A percentile compares a stretch with the other conserved stretches of the same genome.
Conservation (phyloP, 2,888 invertebrate species). For the Tenthredo notha region DNA sequence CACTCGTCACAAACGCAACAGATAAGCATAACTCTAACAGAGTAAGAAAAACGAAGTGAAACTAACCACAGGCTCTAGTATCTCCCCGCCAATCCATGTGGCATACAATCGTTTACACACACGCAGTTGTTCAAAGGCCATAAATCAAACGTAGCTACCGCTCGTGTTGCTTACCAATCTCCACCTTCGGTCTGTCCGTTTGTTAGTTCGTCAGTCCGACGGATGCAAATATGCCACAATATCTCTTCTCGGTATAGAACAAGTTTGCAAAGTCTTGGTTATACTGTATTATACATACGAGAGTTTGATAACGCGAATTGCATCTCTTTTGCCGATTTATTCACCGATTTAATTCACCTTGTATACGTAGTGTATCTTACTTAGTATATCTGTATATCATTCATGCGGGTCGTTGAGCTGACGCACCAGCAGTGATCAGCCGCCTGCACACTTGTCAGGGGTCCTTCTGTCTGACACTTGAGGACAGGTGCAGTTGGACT, state of each 20-base stretch:
- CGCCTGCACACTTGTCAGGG: conserved; percentile 34
- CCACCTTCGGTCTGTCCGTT: not conserved
- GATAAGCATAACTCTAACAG: conserved; percentile 35
- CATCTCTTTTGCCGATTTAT: not conserved
- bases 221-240: conserved; percentile 59
- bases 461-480: conserved; percentile 34
- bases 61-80: conserved; percentile 16
- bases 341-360: not conserved
- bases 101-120: conserved; percentile 60
- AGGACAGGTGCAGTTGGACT: conserved; percentile 36
- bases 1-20: conserved; percentile 36
- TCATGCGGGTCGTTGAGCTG: conserved; percentile 24
- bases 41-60: conserved; percentile 4
- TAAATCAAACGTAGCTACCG: conserved; percentile 72
- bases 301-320: not conserved
- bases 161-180: conserved; percentile 52
- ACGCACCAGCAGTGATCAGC: conserved; percentile 7
- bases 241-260: conserved; percentile 3
- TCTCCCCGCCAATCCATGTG: conserved; percentile 28
- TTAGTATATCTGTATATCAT: conserved; percentile 7
- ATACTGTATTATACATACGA: not conserved
- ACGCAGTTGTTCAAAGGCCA: conserved; percentile 61
- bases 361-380: not conserved
- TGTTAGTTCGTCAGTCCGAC: conserved; percentile 61
- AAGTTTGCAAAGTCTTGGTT: conserved; percentile 26